These are phyloP conservation scores for Chondrosia reniformis DNA, from an alignment of 37 sponge, comb jelly and placozoan species.

Conservation along the genomic window DNA sequence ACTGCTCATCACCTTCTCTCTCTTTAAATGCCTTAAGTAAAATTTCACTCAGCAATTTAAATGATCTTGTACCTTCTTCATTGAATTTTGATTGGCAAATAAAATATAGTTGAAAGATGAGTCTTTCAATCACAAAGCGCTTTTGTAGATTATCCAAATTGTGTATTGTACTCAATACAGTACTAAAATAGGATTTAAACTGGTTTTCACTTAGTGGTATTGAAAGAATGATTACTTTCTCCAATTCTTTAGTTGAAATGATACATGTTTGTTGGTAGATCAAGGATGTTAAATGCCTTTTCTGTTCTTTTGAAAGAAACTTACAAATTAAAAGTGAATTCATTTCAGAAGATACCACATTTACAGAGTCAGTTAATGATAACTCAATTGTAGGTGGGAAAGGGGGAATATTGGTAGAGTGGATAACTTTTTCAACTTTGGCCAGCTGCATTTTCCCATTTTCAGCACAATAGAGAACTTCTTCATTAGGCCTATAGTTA, in stretches of 20 bases:
- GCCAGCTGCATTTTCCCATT: neutral
- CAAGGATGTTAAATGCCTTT: neutral
- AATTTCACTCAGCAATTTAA: too few relatives aligned
- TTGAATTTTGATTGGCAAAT: neutral
- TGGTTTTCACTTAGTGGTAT: neutral
- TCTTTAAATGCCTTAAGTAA: too few relatives aligned
- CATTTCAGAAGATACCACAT: neutral
- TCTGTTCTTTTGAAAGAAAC: neutral
- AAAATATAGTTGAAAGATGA: neutral
- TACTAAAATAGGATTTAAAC: neutral
- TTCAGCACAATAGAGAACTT: constrained; percentile 1
- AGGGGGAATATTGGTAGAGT: neutral
- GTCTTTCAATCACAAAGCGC: neutral
- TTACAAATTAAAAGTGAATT: neutral
- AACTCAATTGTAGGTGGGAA: neutral
- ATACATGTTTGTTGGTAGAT: neutral
- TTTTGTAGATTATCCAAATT: neutral
- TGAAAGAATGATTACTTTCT: neutral
- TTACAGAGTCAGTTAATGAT: neutral
- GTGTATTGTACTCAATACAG: neutral
- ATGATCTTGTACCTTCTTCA: too few relatives aligned
- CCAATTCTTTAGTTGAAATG: neutral
- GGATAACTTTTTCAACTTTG: neutral
- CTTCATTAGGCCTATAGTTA: constrained; percentile 10
- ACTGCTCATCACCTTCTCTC: too few relatives aligned